Evolutionary conservation across 2,113 vertebrate species (phyloP).

Genomic region (Excalfactoria chinensis): DNA sequence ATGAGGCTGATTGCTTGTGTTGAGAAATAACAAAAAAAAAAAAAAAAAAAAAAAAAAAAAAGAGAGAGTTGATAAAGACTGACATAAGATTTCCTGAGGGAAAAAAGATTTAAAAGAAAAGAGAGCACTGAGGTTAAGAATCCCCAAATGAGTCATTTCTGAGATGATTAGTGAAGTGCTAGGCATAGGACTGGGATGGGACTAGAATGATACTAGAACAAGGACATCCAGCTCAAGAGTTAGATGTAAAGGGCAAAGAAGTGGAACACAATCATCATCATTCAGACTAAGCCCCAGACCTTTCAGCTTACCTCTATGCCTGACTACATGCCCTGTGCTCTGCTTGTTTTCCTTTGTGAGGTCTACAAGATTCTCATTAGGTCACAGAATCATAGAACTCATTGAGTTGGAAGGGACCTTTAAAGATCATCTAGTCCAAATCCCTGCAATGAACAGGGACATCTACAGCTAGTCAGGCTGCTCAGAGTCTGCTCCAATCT

Average conservation of each 20-base stretch:
- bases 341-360: background rate
- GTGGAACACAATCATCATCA: background rate
- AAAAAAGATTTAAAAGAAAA: background rate
- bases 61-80: background rate
- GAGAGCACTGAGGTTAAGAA: background rate
- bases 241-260: background rate
- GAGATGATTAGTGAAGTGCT: background rate
- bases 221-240: background rate
- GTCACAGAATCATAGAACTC: too few relatives aligned
- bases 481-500: too few relatives aligned
- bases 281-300: background rate
- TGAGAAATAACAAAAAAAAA: background rate
- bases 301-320: background rate
- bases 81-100: background rate
- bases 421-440: too few relatives aligned
- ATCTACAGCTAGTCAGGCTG: too few relatives aligned
- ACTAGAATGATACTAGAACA: background rate
- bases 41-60: rapidly evolving
- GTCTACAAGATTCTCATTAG: background rate
- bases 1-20: background rate
- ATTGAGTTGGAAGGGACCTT: too few relatives aligned
- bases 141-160: background rate
- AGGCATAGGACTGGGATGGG: background rate
- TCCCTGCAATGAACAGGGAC: too few relatives aligned
- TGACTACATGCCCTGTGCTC: rapidly evolving